Conservation (phyloP, 1,140 invertebrate genomes). For the Drosophila lacertosa region DNA sequence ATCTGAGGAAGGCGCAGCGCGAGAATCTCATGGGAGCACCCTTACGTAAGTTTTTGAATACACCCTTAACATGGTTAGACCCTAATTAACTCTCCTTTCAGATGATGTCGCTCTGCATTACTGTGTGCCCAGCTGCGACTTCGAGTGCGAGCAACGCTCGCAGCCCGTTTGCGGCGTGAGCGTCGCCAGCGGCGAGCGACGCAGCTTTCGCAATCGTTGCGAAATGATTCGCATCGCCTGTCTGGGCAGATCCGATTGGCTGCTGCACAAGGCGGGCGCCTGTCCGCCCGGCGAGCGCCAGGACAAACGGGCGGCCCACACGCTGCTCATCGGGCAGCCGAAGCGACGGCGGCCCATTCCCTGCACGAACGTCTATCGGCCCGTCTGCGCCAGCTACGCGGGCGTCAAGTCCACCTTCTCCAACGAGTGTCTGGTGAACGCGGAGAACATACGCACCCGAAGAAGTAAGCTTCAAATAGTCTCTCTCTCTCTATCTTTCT, state of each 20-base stretch:
- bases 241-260: conserved; percentile 49
- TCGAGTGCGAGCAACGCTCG: conserved; percentile 29
- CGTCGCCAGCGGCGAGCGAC: conserved; percentile 30
- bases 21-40: conserved; percentile 55
- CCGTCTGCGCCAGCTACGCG: conserved; percentile 69
- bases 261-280: conserved; percentile 49
- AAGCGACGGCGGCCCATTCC: conserved; percentile 57
- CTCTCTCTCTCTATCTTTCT: too few species aligned
- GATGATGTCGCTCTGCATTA: conserved; percentile 52
- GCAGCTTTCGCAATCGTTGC: conserved; percentile 62
- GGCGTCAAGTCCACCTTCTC: conserved; percentile 77
- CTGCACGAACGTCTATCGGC: conserved; percentile 70
- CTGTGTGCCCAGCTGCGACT: conserved; percentile 63
- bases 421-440: conserved; percentile 76
- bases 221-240: conserved; percentile 59
- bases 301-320: conserved; percentile 23
- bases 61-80: too few species aligned
- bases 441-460: conserved; percentile 67
- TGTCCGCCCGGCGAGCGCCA: conserved; percentile 29
- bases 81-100: not conserved
- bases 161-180: conserved; percentile 63
- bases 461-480: conserved; percentile 53
- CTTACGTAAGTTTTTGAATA: conserved; percentile 44
- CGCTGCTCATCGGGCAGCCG: conserved; percentile 23
- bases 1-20: conserved; percentile 61